phyloP scores from a whole-genome alignment of 2,888 invertebrate species.

The Keiferia lycopersicella region DNA sequence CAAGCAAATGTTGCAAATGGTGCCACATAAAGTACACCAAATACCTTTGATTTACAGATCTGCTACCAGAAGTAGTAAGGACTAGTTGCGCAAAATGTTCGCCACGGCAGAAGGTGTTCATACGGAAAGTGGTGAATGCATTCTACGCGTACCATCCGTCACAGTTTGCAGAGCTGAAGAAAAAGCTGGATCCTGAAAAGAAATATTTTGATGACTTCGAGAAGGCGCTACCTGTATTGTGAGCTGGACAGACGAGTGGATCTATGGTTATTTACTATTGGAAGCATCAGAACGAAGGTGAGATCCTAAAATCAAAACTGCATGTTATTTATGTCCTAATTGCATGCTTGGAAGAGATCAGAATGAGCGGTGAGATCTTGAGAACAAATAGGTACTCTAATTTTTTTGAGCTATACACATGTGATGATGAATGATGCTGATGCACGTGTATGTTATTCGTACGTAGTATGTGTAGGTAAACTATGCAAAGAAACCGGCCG shows the following conservation, averaged over 20 bases:
- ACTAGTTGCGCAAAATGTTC: constrained; percentile 61
- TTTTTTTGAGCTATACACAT: too few species aligned
- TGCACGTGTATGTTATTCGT: too few species aligned
- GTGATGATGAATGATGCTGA: too few species aligned
- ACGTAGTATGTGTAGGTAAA: too few species aligned
- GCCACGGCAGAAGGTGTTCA: constrained; percentile 74
- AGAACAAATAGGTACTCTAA: too few species aligned
- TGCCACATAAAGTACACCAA: neutral
- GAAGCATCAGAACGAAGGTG: neutral
- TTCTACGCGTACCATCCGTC: constrained; percentile 83
- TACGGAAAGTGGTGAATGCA: constrained; percentile 81
- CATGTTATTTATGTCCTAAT: too few species aligned
- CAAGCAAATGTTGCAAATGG: neutral
- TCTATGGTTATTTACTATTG: too few species aligned
- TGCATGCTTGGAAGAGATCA: too few species aligned
- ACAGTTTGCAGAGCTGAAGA: constrained; percentile 82
- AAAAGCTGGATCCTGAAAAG: constrained; percentile 85
- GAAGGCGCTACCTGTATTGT: constrained; percentile 57
- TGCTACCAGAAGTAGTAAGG: constrained; percentile 55
- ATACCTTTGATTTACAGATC: constrained; percentile 40
- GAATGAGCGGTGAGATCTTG: too few species aligned
- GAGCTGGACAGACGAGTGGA: neutral
- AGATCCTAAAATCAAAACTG: too few species aligned
- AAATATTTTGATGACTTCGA: constrained; percentile 69
- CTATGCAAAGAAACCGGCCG: too few species aligned